phyloP scores from a whole-genome alignment of 2,113 vertebrate genomes.

The Brachirus orientalis region DNA sequence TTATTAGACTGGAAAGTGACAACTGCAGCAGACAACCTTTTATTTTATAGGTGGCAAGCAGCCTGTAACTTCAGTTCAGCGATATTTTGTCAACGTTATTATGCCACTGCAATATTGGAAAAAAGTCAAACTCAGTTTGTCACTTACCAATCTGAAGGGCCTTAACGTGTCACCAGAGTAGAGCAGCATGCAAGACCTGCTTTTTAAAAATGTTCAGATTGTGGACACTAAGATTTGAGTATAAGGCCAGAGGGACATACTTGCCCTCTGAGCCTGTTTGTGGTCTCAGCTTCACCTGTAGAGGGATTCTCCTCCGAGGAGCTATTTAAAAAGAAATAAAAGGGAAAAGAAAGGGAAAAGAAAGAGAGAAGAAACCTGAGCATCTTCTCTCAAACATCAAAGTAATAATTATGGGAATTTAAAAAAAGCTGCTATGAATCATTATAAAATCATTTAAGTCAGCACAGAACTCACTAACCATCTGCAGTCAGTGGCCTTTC shows the following conservation, averaged over 20 bases:
- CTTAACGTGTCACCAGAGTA: conserved; percentile 8
- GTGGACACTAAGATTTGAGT: conserved; percentile 1
- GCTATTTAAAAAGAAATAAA: background rate
- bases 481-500: too few species aligned
- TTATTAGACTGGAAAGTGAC: conserved; percentile 28
- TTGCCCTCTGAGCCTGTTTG: background rate
- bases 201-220: background rate
- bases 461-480: too few species aligned
- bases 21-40: conserved; percentile 3
- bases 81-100: background rate
- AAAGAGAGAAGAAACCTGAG: too few species aligned
- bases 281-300: conserved; percentile 8
- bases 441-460: too few species aligned
- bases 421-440: too few species aligned
- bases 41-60: conserved; percentile 1
- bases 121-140: background rate
- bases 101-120: background rate
- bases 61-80: conserved; percentile 13
- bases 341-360: background rate
- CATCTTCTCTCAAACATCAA: too few species aligned
- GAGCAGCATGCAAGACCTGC: conserved; percentile 5
- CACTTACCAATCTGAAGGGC: conserved; percentile 38
- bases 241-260: background rate
- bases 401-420: too few species aligned
- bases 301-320: background rate